Percentiles rank a stretch among this genome's conserved stretches.
Evolutionary conservation across 2,888 invertebrate species (phyloP).

Genomic region (Apoda limacodes): DNA sequence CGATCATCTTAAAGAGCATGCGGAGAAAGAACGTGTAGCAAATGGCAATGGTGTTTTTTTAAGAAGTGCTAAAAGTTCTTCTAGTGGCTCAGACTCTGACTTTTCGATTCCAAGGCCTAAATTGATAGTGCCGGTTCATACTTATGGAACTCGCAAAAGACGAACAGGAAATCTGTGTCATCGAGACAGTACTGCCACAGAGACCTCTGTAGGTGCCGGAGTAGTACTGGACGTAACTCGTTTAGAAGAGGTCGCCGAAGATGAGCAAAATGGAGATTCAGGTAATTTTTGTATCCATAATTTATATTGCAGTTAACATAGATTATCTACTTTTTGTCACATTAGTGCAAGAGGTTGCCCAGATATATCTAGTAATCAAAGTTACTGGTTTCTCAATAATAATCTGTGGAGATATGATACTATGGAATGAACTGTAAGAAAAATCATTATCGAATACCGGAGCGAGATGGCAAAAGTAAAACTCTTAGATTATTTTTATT

Average conservation of each 20-base stretch:
- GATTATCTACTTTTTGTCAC: too few relatives aligned
- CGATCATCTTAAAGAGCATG: slow-evolving; percentile 37
- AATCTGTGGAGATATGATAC: too few relatives aligned
- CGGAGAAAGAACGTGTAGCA: slow-evolving; percentile 41
- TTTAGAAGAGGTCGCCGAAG: slow-evolving; percentile 40
- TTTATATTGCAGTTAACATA: too few relatives aligned
- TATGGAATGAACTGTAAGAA: too few relatives aligned
- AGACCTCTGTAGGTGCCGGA: slow-evolving; percentile 52
- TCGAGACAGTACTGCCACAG: slow-evolving; percentile 56
- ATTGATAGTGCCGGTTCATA: slow-evolving; percentile 89
- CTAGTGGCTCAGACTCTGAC: slow-evolving; percentile 72
- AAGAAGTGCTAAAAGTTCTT: slow-evolving; percentile 62
- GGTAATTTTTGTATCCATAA: too few relatives aligned
- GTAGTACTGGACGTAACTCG: slow-evolving; percentile 52
- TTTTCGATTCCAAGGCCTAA: slow-evolving; percentile 88
- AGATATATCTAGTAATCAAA: too few relatives aligned
- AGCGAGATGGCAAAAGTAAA: too few relatives aligned
- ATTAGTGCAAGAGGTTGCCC: too few relatives aligned
- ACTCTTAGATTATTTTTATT: too few relatives aligned
- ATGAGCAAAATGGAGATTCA: slow-evolving; percentile 35
- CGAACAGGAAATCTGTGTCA: slow-evolving; percentile 81
- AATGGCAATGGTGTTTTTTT: slow-evolving; percentile 40
- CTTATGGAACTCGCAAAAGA: slow-evolving; percentile 83
- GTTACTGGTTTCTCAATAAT: too few relatives aligned
- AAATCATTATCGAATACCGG: too few relatives aligned